These are phyloP conservation scores for Sinohyriopsis cumingii DNA, from an alignment of 2,888 invertebrate species.

Conservation along the genomic window DNA sequence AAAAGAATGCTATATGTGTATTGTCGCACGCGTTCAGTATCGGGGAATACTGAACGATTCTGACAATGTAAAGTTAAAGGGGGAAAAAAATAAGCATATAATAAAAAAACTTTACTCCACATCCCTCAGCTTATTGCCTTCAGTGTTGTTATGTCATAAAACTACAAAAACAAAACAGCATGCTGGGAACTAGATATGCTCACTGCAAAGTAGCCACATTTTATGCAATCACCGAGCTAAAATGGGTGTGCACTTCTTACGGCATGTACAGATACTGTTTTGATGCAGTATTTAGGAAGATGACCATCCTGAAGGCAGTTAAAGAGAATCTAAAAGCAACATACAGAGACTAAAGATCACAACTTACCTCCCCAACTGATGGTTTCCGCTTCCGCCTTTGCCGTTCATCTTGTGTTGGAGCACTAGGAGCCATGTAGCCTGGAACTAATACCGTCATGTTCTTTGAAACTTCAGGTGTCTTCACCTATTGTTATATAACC, in stretches of 20 bases:
- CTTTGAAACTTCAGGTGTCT: slow-evolving; percentile 59
- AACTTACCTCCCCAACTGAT: slow-evolving; percentile 49
- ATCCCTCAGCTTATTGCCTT: too few relatives aligned
- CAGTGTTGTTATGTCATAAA: too few relatives aligned
- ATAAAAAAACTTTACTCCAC: too few relatives aligned
- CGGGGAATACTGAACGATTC: too few relatives aligned
- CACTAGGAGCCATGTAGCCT: slow-evolving; percentile 53
- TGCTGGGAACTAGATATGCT: neutral
- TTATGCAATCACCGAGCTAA: neutral
- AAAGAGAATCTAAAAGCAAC: neutral
- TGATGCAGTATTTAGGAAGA: too few relatives aligned
- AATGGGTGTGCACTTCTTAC: neutral
- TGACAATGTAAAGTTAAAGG: too few relatives aligned
- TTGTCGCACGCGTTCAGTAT: too few relatives aligned
- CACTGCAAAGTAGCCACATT: too few relatives aligned
- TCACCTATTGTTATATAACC: slow-evolving; percentile 44
- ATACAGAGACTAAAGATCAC: neutral
- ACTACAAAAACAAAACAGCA: neutral
- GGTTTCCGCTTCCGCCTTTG: slow-evolving; percentile 54
- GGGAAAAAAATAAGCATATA: too few relatives aligned
- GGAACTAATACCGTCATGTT: slow-evolving; percentile 63
- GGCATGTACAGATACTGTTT: neutral
- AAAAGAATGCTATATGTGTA: too few relatives aligned
- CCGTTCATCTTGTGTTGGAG: slow-evolving; percentile 39
- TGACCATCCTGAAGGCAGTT: neutral